A percentile compares a stretch with the other conserved stretches of the same genome.
Evolutionary conservation across 2,113 vertebrate genomes (phyloP).

Genomic region (Gambusia holbrooki): DNA sequence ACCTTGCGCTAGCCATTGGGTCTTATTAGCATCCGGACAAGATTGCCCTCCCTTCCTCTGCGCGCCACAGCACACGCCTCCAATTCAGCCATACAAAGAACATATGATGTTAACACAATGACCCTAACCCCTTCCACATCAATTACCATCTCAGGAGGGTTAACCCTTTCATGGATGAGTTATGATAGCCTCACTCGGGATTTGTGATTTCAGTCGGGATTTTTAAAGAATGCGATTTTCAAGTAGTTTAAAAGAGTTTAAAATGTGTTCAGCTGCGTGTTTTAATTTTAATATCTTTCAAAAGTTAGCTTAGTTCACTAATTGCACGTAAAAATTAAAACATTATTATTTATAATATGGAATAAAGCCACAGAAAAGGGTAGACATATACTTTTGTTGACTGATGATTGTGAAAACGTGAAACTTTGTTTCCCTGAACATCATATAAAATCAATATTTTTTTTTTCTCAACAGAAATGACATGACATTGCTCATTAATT

Average conservation of each 20-base stretch:
- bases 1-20: conserved; percentile 79
- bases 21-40: conserved; percentile 79
- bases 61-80: conserved; percentile 81
- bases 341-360: too few relatives aligned
- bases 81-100: conserved; percentile 67
- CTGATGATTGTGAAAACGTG: too few relatives aligned
- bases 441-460: neutral
- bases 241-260: neutral
- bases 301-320: neutral
- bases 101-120: conserved; percentile 55
- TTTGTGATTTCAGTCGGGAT: neutral
- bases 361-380: neutral
- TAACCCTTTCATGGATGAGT: neutral
- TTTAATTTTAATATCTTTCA: neutral
- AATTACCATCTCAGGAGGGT: neutral
- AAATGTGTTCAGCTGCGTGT: neutral
- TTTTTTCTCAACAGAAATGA: too few relatives aligned
- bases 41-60: conserved; percentile 84
- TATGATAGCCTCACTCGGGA: too few relatives aligned
- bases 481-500: too few relatives aligned
- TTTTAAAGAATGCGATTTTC: neutral
- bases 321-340: neutral
- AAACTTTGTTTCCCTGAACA: neutral
- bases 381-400: neutral
- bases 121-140: conserved; percentile 2